Percentiles rank a stretch among this genome's conserved stretches.
Conservation (phyloP, 2,888 invertebrate species). For the Petrolisthes cinctipes region DNA sequence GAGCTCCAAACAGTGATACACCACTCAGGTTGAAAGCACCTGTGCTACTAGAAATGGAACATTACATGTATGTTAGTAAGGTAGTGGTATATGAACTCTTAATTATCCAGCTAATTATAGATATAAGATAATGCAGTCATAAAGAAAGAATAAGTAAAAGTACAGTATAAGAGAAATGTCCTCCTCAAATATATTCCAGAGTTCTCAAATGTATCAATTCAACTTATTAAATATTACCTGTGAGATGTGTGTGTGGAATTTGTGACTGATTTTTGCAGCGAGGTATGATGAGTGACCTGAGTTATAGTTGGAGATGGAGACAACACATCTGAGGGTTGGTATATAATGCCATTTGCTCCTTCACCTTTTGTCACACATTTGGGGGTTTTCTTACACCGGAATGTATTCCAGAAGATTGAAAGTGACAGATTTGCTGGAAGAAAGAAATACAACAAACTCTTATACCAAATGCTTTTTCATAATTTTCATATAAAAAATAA, state of each 20-base stretch:
- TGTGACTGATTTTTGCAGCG: neutral
- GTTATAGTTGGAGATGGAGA: neutral
- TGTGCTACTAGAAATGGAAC: neutral
- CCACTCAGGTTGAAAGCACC: neutral
- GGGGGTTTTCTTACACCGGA: neutral
- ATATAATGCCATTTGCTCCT: neutral
- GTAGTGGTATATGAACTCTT: neutral
- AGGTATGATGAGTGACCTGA: neutral
- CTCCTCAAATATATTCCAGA: too few relatives aligned
- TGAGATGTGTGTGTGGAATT: neutral
- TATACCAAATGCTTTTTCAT: neutral
- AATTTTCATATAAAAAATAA: neutral
- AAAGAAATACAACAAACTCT: neutral
- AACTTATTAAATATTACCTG: neutral
- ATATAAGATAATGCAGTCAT: too few relatives aligned
- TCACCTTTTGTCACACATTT: neutral
- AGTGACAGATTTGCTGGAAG: slow-evolving; percentile 30
- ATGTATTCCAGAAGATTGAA: slow-evolving; percentile 9
- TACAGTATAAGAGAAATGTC: too few relatives aligned
- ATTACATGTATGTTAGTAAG: neutral
- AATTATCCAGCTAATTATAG: neutral
- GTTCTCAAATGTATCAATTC: neutral
- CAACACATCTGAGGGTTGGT: neutral
- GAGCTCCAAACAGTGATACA: neutral
- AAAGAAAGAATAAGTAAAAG: too few relatives aligned